Evolutionary conservation across 2,113 vertebrate species (phyloP), one percentile per base, ranked within the genome.

Genomic region (Actenoides hombroni): DNA sequence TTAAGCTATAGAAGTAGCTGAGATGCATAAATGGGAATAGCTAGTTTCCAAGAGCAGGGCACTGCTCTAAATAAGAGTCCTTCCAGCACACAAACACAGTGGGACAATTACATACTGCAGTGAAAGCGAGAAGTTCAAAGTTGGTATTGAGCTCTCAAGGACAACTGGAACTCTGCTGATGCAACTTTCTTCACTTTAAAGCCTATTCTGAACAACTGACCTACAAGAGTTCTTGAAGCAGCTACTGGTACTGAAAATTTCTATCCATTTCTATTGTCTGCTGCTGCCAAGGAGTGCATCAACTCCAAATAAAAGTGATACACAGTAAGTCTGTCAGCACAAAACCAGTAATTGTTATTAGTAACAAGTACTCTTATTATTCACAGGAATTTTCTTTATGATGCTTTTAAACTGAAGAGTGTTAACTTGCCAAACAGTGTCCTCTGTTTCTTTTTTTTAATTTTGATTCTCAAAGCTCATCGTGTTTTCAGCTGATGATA

Each of bases 201-300:
- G 71, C 76, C 73, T 3, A 71, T 46, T 77, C 81, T 49, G 92
- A 81, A 77, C 59, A 85, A 35, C 48, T 94, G 91, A 96, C 94
- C 95, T 95, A 61, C 64, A 79, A 42, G 40, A 90, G 56, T 79
- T 96, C 93, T 96, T 94, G 93, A 89, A 96, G 82, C 64, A 94
- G 75, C 70, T 93, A 26, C 61, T 78, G 39, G 71, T 69, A 81
- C 51, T 86, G 84, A 96, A 78, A 77, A 81, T 42, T 46, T 80
- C 73, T 57, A 71, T 71, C 74, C 60, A 46, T 86, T 94, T 93
- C 88, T 88, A 90, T 91, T 79, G 91, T 77, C 79, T 88, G 57
- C n/a, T 39, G 44, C 94, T 95, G 95, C 96, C 96, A 98, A 95
- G 57, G 46, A 95, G 63, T 31, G 40, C 89, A 94, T 91, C 86